A percentile compares a stretch with the other conserved stretches of the same genome.
Conservation (phyloP, 2,888 invertebrate genomes). For the Geophilus truncorum region DNA sequence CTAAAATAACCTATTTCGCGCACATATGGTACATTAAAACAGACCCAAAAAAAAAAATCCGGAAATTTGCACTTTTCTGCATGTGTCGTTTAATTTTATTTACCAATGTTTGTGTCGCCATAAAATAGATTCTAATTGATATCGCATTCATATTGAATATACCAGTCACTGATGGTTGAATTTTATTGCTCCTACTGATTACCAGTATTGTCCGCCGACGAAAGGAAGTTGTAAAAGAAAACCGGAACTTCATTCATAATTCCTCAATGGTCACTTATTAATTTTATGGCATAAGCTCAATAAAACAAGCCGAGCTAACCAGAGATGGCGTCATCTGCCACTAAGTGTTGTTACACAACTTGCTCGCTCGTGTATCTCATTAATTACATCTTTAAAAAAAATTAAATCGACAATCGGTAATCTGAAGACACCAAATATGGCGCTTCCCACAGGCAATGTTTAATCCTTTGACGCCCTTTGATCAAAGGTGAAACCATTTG, state of each 20-base stretch:
- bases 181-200: slow-evolving; percentile 19
- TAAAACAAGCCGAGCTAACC: slow-evolving; percentile 11
- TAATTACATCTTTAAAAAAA: neutral
- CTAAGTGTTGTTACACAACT: neutral
- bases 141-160: neutral
- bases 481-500: neutral
- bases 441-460: neutral
- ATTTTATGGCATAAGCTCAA: neutral
- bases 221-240: slow-evolving; percentile 27
- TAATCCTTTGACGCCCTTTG: neutral
- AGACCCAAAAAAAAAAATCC: no score
- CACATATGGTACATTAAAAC: no score
- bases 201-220: neutral
- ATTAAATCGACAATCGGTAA: neutral
- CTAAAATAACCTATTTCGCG: no score
- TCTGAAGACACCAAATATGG: no score
- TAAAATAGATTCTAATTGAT: neutral
- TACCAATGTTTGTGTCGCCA: neutral
- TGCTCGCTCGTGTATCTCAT: neutral
- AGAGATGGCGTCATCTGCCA: neutral
- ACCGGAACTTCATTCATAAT: slow-evolving; percentile 25
- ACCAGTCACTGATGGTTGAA: slow-evolving; percentile 10
- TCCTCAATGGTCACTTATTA: slow-evolving; percentile 7
- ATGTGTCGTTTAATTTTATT: neutral
- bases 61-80: neutral